These are phyloP conservation scores for Lutjanus campechanus DNA, from an alignment of 2,797 vertebrate genomes.

Conservation along the genomic window DNA sequence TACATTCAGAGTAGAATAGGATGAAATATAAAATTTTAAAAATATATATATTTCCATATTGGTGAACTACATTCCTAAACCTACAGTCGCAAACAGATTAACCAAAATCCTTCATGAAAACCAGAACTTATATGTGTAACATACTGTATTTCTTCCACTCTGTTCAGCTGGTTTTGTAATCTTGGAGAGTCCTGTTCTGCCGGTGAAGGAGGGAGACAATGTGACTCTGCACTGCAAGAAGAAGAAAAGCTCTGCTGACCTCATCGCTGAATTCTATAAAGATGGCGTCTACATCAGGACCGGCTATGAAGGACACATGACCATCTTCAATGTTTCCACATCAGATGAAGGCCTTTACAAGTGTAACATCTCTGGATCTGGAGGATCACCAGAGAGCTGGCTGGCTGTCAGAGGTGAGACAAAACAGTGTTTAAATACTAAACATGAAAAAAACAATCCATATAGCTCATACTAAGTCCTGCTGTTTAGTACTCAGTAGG, in stretches of 20 bases:
- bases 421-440: no score
- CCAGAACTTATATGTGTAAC: no score
- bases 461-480: no score
- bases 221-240: slow-evolving; percentile 25
- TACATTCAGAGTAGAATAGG: no score
- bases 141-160: no score
- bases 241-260: accelerated
- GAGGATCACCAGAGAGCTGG: neutral
- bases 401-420: slow-evolving; percentile 23
- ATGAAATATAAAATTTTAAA: no score
- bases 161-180: slow-evolving; percentile 40
- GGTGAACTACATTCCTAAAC: no score
- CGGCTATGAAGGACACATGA: neutral
- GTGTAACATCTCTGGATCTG: neutral
- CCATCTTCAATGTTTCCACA: neutral
- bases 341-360: slow-evolving; percentile 24
- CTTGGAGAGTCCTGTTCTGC: slow-evolving; percentile 21
- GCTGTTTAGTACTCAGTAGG: no score
- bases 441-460: no score
- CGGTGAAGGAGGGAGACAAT: slow-evolving; percentile 7
- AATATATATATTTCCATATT: no score
- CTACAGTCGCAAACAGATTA: no score
- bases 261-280: slow-evolving; percentile 30
- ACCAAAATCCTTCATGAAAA: no score
- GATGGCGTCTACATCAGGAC: accelerated